phyloP scores from a whole-genome alignment of 1,140 invertebrate genomes.

The Heliconius nattereri region DNA sequence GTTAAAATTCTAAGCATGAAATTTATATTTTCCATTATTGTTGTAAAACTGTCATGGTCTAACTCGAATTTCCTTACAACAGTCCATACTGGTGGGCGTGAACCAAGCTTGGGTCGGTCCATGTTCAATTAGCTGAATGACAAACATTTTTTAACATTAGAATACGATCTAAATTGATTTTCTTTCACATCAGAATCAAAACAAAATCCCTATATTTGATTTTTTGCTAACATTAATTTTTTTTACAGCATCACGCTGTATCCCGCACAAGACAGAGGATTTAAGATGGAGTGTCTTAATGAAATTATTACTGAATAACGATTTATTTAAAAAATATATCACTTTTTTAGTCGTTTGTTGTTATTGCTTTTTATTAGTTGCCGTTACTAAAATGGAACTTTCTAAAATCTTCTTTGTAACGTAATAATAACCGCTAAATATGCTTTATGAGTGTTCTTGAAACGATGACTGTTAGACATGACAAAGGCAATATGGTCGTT shows the following conservation, averaged over 20 bases:
- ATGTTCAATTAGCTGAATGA: not conserved
- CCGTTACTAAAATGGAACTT: too few species aligned
- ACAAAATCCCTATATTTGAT: too few species aligned
- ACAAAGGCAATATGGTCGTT: too few species aligned
- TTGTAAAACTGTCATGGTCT: conserved; percentile 20
- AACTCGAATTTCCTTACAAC: conserved; percentile 22
- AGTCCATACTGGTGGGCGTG: not conserved
- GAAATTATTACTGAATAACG: too few species aligned
- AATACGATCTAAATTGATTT: not conserved
- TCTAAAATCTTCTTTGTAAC: too few species aligned
- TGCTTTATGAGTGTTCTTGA: too few species aligned
- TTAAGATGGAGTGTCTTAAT: not conserved
- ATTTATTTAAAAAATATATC: not conserved
- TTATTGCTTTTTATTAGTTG: too few species aligned
- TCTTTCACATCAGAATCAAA: too few species aligned
- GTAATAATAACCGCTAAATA: too few species aligned
- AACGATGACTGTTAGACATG: too few species aligned
- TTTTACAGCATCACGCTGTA: not conserved
- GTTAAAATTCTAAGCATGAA: conserved; percentile 18
- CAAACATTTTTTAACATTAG: not conserved
- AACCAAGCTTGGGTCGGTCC: not conserved
- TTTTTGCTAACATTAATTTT: too few species aligned
- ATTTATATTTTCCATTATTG: conserved; percentile 20
- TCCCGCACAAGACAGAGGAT: not conserved
- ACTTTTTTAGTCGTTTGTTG: too few species aligned